These are phyloP conservation scores for Idaea aversata DNA, from an alignment of 2,888 invertebrate species.

Conservation along the genomic window DNA sequence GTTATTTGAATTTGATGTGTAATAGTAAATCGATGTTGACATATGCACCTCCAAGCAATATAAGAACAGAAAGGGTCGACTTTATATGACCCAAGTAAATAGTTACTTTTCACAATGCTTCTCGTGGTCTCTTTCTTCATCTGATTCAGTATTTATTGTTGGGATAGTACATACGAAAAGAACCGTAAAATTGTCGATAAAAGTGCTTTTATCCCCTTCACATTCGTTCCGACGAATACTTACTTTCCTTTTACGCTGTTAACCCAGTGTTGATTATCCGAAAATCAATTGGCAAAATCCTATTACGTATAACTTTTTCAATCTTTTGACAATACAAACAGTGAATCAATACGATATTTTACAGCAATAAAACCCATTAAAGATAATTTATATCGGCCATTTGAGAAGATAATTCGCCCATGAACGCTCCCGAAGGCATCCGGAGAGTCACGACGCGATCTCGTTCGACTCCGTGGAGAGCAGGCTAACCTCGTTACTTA, in stretches of 20 bases:
- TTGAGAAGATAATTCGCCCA: slow-evolving; percentile 66
- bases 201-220: slow-evolving; percentile 59
- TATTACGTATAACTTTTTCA: slow-evolving; percentile 21
- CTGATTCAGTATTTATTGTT: slow-evolving; percentile 69
- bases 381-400: slow-evolving; percentile 66
- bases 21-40: background rate
- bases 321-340: slow-evolving; percentile 45
- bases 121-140: slow-evolving; percentile 62
- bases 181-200: slow-evolving; percentile 70
- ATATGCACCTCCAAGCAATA: slow-evolving; percentile 2
- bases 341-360: slow-evolving; percentile 55
- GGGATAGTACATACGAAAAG: slow-evolving; percentile 65
- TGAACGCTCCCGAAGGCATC: slow-evolving; percentile 67
- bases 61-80: slow-evolving; percentile 32
- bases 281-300: slow-evolving; percentile 21
- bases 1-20: too few relatives aligned
- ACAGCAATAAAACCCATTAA: slow-evolving; percentile 63
- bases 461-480: slow-evolving; percentile 42
- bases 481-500: slow-evolving; percentile 65
- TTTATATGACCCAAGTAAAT: slow-evolving; percentile 53
- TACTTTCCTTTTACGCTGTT: slow-evolving; percentile 57
- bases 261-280: slow-evolving; percentile 48
- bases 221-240: slow-evolving; percentile 51
- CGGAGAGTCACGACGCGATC: slow-evolving; percentile 60
- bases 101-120: slow-evolving; percentile 58